Evolutionary conservation across 2,113 vertebrate species (phyloP), one percentile per base, ranked within the genome.

Genomic region (Sphyrna mokarran): DNA sequence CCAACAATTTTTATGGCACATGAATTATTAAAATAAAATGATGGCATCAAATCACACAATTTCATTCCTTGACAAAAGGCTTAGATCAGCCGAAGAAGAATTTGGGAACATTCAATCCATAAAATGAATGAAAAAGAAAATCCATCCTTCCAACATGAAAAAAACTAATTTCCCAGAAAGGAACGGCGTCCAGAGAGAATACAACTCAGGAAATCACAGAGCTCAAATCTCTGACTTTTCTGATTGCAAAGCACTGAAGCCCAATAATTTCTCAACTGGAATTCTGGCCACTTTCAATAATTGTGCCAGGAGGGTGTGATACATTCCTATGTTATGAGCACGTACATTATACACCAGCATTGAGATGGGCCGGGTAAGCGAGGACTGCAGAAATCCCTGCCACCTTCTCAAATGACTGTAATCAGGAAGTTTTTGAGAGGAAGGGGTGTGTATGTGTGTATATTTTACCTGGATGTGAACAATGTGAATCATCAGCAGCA

Each of bases 21-120:
- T 40, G 61, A 93, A 93, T 93, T 93, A 93, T 93, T 93, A 61
- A 93, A 93, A 66, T 93, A 66, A 89, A 89, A 89, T 22, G 89
- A 63, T 68, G 33, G 20, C 89, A 22, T 93, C 16, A n/a, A 93
- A 93, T 18, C 22, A 33, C 14, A 9, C 58, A 93, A 33, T 66
- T 93, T 66, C 14, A 66, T 20, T 89, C 18, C 89, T 66, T 93
- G 13, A 93, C 33, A 93, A 91, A 91, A 10, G 89, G 61, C 89
- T 91, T 91, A 66, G n/a, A 10, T 68, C 89, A 22, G 0, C 22
- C n/a, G 3, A 37, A 93, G n/a, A 22, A 22, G 89, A 22, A 33
- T 93, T 93, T 37, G 61, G 61, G 61, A 66, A 22, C 1, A 66
- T 58, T 43, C 80, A 43, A 83, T 13, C 26, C 1, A 29, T 70